These are phyloP conservation scores for Brenthis ino DNA, from an alignment of 2,888 invertebrate species.

Conservation along the genomic window DNA sequence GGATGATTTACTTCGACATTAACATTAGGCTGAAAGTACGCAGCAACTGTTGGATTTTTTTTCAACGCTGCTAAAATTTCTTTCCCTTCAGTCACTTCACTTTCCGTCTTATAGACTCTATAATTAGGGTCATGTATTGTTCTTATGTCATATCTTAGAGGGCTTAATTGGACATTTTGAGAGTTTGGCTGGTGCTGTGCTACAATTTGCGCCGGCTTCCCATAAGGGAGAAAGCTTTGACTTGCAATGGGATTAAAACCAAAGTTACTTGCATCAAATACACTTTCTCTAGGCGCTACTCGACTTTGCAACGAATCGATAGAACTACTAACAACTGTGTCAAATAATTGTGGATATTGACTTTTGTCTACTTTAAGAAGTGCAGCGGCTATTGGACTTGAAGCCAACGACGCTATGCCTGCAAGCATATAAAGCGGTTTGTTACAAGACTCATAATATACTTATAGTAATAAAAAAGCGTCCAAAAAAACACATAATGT, in stretches of 20 bases:
- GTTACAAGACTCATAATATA: slow-evolving; percentile 5
- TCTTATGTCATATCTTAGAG: slow-evolving; percentile 72
- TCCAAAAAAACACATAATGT: background rate
- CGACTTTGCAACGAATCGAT: slow-evolving; percentile 71
- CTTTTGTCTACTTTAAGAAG: slow-evolving; percentile 74
- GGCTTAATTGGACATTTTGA: slow-evolving; percentile 50
- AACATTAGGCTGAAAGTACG: slow-evolving; percentile 71
- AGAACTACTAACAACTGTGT: slow-evolving; percentile 76
- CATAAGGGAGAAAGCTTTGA: slow-evolving; percentile 64
- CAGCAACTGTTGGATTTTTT: slow-evolving; percentile 71
- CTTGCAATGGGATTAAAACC: slow-evolving; percentile 78
- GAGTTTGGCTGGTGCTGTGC: slow-evolving; percentile 51
- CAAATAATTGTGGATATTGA: slow-evolving; percentile 73
- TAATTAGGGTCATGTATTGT: slow-evolving; percentile 76
- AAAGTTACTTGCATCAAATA: slow-evolving; percentile 72
- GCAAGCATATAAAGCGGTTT: slow-evolving; percentile 52
- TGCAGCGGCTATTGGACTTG: slow-evolving; percentile 70
- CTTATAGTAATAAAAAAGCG: slow-evolving; percentile 11
- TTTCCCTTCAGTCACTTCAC: slow-evolving; percentile 57
- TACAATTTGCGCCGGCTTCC: slow-evolving; percentile 62
- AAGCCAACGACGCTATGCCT: slow-evolving; percentile 74
- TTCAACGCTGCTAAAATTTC: slow-evolving; percentile 72
- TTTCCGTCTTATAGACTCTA: slow-evolving; percentile 74
- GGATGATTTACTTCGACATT: slow-evolving; percentile 75
- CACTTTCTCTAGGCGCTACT: slow-evolving; percentile 65